Conservation (phyloP, 2,113 vertebrate species). For the Plectropomus leopardus region DNA sequence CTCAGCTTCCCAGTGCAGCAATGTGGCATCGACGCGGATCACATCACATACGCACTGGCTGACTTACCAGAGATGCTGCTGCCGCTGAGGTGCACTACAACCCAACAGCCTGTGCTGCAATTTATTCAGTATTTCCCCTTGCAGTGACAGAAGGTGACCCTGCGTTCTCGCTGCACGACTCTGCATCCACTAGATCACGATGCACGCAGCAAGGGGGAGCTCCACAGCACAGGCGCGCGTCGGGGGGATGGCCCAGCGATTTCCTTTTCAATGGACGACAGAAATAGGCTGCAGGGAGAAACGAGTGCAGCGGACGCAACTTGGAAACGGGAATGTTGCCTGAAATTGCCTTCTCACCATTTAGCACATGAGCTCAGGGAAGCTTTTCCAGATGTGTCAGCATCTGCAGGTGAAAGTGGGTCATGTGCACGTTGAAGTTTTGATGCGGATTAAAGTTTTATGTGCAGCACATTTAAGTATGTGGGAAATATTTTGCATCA, state of each 20-base stretch:
- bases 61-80: slow-evolving; percentile 75
- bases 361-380: not conserved
- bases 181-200: slow-evolving; percentile 83
- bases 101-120: slow-evolving; percentile 49
- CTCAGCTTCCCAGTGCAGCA: slow-evolving; percentile 54
- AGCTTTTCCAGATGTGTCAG: not conserved
- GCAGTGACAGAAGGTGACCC: slow-evolving; percentile 87
- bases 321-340: slow-evolving; percentile 10
- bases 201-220: slow-evolving; percentile 81
- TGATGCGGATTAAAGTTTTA: not conserved
- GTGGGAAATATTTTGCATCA: not conserved
- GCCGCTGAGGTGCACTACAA: slow-evolving; percentile 37
- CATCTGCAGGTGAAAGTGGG: not conserved
- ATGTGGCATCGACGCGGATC: slow-evolving; percentile 39
- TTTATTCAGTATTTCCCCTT: slow-evolving; percentile 66
- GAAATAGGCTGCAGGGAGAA: slow-evolving; percentile 25
- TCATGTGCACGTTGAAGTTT: not conserved
- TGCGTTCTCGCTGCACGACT: slow-evolving; percentile 75
- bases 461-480: not conserved
- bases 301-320: slow-evolving; percentile 10
- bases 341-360: slow-evolving; percentile 11
- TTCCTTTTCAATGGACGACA: slow-evolving; percentile 62
- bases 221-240: slow-evolving; percentile 76
- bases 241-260: slow-evolving; percentile 70
- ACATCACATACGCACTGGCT: slow-evolving; percentile 6